Conservation (phyloP, 2,888 invertebrate species). For the Trypoxylon attenuatum region DNA sequence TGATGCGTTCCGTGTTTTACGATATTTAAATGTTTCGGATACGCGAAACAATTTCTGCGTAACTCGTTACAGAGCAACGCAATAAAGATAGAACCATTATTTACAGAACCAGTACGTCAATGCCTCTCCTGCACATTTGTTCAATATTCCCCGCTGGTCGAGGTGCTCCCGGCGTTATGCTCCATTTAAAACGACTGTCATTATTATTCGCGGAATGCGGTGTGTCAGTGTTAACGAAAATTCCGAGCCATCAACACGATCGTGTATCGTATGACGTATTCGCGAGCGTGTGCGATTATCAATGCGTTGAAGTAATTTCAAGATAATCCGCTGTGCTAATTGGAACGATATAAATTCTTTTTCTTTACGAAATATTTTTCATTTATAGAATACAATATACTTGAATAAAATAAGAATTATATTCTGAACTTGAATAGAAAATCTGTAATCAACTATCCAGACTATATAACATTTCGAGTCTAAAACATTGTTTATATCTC, state of each 20-base stretch:
- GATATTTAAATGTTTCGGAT: conserved; percentile 1
- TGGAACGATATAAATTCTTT: no score
- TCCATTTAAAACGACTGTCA: conserved; percentile 2
- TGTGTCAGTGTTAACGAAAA: neutral
- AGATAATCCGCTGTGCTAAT: neutral
- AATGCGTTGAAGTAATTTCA: neutral
- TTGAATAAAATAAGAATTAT: no score
- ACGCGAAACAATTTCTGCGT: conserved; percentile 22
- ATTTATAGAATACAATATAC: no score
- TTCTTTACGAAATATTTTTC: no score
- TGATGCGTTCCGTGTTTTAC: neutral
- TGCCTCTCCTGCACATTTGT: conserved; percentile 15
- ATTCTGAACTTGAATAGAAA: no score
- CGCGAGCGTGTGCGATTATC: neutral
- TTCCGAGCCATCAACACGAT: neutral
- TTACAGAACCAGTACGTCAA: conserved; percentile 21
- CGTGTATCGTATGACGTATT: neutral
- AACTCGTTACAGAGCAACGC: conserved; percentile 20
- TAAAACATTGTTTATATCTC: no score
- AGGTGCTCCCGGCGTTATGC: neutral
- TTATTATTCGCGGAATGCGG: neutral
- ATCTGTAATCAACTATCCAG: no score
- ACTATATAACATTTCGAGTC: no score
- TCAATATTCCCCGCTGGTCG: conserved; percentile 11
- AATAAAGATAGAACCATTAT: conserved; percentile 31